Conservation (phyloP, 2,113 vertebrate species). For the Carassius auratus region DNA sequence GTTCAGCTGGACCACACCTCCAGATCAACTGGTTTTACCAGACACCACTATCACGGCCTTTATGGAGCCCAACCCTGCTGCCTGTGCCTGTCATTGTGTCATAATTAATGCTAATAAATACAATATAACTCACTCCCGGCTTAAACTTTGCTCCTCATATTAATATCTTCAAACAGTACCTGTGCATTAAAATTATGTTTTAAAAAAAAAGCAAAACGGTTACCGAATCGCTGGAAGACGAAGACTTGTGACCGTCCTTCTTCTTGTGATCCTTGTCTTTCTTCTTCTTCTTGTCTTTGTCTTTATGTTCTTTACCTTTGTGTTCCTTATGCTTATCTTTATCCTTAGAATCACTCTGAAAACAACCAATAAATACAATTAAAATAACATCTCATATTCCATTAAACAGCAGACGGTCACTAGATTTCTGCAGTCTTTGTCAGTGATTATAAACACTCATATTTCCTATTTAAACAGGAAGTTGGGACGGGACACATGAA, state of each 20-base stretch:
- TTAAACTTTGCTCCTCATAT: background rate
- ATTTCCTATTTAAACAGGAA: background rate
- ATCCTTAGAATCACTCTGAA: constrained; percentile 12
- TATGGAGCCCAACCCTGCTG: constrained; percentile 8
- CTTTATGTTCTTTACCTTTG: constrained; percentile 4
- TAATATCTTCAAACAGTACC: background rate
- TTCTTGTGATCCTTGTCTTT: background rate
- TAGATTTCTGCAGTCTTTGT: background rate
- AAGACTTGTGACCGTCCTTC: constrained; percentile 22
- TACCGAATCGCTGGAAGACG: constrained; percentile 62
- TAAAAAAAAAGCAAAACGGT: background rate
- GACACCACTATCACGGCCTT: background rate
- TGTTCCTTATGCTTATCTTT: constrained; percentile 47
- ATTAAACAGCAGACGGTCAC: background rate
- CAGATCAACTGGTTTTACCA: background rate
- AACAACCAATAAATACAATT: background rate
- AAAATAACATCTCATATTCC: background rate
- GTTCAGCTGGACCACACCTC: background rate
- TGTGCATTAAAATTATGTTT: background rate
- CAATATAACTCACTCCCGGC: background rate
- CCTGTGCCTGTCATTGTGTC: background rate
- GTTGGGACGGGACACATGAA: background rate
- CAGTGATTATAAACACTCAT: background rate
- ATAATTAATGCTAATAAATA: background rate
- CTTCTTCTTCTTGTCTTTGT: constrained; percentile 41